Base-by-base conservation (phyloP, 2,113 vertebrate genomes). In the Cyprinus carpio region DNA sequence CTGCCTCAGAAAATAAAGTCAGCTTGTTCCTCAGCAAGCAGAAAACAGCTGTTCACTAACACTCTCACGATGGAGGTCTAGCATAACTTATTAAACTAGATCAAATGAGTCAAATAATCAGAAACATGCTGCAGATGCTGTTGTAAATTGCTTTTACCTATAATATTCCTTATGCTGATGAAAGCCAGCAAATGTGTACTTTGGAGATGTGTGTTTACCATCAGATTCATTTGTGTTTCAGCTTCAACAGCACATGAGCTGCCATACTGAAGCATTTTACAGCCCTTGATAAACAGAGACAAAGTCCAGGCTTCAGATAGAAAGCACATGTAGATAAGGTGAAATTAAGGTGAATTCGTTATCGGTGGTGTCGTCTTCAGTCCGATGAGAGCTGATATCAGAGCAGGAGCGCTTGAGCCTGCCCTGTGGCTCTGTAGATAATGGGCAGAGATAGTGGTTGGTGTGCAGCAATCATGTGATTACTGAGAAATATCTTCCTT, bases 401-500 rank as follows among this genome's bases (percentile, higher is more conserved):
- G 40, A 43, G 37, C 37, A 40, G 37, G 37, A 40, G 40, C 9
- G 9, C 9, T 43, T 11, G 40, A 11, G 9, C 2, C 10, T 46
- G 11, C 43, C 43, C 43, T 46, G 11, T 46, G 43, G 11, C 43
- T 46, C 11, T 0, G 43, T 46, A 11, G 12, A 67, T 18, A 31
- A 31, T 54, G 5, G 4, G 4, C 64, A 31, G 64, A 67, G 2
- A 8, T 1, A 15, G 64, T 7, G 64, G 13, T 7, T 16, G 0
- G 27, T 31, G 51, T 54, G 51, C 15, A 54, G 51, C 51, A 23
- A 34, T 31, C 75, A 56, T 77, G 75, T 77, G 75, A 77, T 56
- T 56, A 20, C 49, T 77, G 49, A 77, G 75, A 77, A 77, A 77
- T 20, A 23, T 77, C 49, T 76, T 12, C 25, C 8, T 37, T 49